A percentile compares a stretch with the other conserved stretches of the same genome.
These are phyloP conservation scores for Chaenogobius annularis DNA, from an alignment of 2,113 vertebrate genomes.

Conservation along the genomic window DNA sequence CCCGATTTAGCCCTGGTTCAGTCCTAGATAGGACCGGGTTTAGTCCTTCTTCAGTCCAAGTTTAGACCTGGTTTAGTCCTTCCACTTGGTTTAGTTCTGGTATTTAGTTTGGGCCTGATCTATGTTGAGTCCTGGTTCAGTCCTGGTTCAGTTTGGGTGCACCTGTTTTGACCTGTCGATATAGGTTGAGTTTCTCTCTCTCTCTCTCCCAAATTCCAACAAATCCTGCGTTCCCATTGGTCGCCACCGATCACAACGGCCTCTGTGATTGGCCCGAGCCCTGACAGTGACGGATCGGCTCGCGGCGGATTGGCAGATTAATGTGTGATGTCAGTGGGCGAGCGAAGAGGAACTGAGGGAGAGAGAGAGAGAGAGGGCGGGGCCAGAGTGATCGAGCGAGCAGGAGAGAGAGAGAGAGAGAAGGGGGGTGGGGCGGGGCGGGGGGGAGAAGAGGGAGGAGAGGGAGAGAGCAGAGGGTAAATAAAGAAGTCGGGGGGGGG, in stretches of 20 bases:
- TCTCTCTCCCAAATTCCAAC: constrained; percentile 23
- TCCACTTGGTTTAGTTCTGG: not conserved
- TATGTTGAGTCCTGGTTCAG: not conserved
- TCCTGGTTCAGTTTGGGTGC: not conserved
- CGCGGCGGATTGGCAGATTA: constrained; percentile 43
- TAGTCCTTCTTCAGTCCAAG: no score
- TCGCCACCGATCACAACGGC: constrained; percentile 1
- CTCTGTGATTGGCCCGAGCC: constrained; percentile 25
- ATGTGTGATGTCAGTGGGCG: constrained; percentile 32
- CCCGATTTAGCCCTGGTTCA: no score
- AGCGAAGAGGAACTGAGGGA: not conserved
- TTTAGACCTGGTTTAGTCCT: not conserved
- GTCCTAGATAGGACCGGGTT: no score
- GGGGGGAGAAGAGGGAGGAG: not conserved
- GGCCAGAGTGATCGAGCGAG: constrained; percentile 18
- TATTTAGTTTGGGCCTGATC: not conserved
- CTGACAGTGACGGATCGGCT: constrained; percentile 63
- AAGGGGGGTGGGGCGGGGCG: constrained; percentile 4
- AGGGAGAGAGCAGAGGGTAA: not conserved
- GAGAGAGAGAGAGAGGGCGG: constrained; percentile 22
- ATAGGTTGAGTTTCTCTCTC: no score
- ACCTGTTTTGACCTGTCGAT: no score
- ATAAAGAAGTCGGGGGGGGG: not conserved
- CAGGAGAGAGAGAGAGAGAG: constrained; percentile 17
- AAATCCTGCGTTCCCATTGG: constrained; percentile 33